Percentiles rank a stretch among this genome's conserved stretches.
Evolutionary conservation across 2,113 vertebrate species (phyloP).

Genomic region (Peromyscus polionotus): DNA sequence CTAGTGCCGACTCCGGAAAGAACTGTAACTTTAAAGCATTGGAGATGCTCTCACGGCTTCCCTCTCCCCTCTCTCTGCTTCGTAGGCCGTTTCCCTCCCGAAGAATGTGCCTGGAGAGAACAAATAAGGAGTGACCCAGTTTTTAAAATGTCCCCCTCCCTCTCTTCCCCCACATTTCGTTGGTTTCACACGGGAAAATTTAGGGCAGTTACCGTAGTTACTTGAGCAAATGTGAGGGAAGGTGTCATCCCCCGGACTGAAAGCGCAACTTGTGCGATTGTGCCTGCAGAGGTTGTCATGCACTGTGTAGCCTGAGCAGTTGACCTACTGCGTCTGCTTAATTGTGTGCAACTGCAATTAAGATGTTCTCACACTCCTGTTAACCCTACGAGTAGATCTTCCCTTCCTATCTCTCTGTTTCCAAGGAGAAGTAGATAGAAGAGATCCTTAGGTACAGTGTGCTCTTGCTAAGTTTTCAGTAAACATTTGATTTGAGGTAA

Average conservation of each 20-base stretch:
- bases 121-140: constrained; percentile 62
- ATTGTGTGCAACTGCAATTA: neutral
- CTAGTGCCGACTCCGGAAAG: neutral
- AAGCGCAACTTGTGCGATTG: neutral
- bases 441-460: neutral
- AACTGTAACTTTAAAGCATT: neutral
- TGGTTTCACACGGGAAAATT: constrained; percentile 57
- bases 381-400: neutral
- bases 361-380: neutral
- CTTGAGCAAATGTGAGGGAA: constrained; percentile 5
- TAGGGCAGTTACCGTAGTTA: constrained; percentile 25
- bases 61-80: neutral
- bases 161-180: neutral
- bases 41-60: constrained; percentile 19
- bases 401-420: neutral
- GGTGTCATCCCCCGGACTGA: constrained; percentile 3
- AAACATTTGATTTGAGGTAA: constrained; percentile 41
- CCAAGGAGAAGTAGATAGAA: neutral
- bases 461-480: neutral
- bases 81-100: neutral
- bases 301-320: neutral
- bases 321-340: neutral
- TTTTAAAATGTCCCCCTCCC: constrained; percentile 5
- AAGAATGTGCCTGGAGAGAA: constrained; percentile 16
- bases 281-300: neutral